Percentiles rank a stretch among this genome's conserved stretches.
Evolutionary conservation across 2,888 invertebrate species (phyloP).

Genomic region (Amblyjoppa fuscipennis): DNA sequence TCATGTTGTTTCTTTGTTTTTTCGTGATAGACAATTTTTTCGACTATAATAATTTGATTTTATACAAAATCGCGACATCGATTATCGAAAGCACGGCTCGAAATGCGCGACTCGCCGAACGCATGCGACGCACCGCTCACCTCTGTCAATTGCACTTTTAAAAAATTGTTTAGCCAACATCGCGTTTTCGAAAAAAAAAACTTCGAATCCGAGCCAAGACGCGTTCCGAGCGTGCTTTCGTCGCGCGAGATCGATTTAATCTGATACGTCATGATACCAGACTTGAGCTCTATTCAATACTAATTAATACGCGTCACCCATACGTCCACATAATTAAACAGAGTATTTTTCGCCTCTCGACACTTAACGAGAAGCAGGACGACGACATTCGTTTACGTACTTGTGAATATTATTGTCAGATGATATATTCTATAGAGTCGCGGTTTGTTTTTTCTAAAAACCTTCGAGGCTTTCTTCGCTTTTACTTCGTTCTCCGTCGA

Average conservation of each 20-base stretch:
- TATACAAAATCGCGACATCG: constrained; percentile 24
- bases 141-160: background rate
- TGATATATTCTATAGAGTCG: constrained; percentile 26
- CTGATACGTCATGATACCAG: constrained; percentile 83
- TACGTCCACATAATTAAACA: constrained; percentile 50
- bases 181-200: background rate
- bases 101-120: background rate
- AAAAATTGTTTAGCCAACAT: background rate
- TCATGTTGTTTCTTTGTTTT: constrained; percentile 47
- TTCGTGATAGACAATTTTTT: constrained; percentile 11
- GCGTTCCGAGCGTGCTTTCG: constrained; percentile 20
- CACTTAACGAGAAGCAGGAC: constrained; percentile 33
- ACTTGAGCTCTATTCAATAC: constrained; percentile 71
- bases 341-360: constrained; percentile 51
- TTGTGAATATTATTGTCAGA: constrained; percentile 63
- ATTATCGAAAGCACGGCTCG: constrained; percentile 22
- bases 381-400: constrained; percentile 47
- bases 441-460: constrained; percentile 6
- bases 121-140: background rate
- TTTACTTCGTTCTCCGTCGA: constrained; percentile 39
- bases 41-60: constrained; percentile 42
- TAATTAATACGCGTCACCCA: constrained; percentile 64
- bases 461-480: constrained; percentile 5
- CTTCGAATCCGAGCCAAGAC: constrained; percentile 5
- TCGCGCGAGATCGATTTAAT: constrained; percentile 72